Percentiles rank a stretch among this genome's conserved stretches.
phyloP scores from a whole-genome alignment of 2,888 invertebrate species.

The Dolichomitus sp. region DNA sequence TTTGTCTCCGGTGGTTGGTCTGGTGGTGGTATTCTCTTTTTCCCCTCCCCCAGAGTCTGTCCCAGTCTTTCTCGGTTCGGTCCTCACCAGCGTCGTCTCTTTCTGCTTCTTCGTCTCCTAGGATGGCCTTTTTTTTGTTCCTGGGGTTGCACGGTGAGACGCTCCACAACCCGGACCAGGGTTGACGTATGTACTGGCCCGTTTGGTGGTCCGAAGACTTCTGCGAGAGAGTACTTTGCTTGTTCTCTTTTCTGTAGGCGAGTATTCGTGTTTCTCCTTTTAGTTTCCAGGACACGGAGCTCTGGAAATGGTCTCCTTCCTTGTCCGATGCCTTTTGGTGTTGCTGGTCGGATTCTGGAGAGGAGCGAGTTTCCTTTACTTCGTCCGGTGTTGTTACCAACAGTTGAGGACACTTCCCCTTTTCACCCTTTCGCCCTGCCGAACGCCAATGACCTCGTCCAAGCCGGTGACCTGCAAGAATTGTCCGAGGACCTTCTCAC shows the following conservation, averaged over 20 bases:
- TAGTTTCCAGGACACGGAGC: slow-evolving; percentile 12
- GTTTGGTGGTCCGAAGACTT: slow-evolving; percentile 62
- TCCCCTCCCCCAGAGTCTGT: slow-evolving; percentile 14
- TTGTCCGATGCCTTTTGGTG: slow-evolving; percentile 27
- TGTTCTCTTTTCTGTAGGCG: slow-evolving; percentile 42
- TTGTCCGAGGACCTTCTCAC: slow-evolving; percentile 16
- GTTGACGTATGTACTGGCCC: slow-evolving; percentile 72
- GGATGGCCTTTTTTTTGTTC: slow-evolving; percentile 38
- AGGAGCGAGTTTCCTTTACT: slow-evolving; percentile 19
- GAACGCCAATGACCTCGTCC: slow-evolving; percentile 56
- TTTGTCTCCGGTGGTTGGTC: slow-evolving; percentile 79
- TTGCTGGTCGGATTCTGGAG: not conserved
- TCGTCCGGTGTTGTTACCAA: slow-evolving; percentile 26
- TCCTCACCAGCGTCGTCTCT: not conserved
- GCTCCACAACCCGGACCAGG: slow-evolving; percentile 49
- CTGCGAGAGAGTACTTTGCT: slow-evolving; percentile 70
- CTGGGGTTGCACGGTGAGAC: slow-evolving; percentile 17
- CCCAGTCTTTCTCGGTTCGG: slow-evolving; percentile 10
- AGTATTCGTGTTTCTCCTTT: slow-evolving; percentile 52
- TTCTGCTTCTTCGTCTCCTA: slow-evolving; percentile 63
- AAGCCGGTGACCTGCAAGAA: slow-evolving; percentile 39
- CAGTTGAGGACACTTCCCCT: slow-evolving; percentile 18
- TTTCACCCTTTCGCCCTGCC: not conserved
- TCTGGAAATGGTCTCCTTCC: not conserved
- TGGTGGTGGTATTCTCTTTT: slow-evolving; percentile 14